Evolutionary conservation across 2,888 invertebrate species (phyloP).

Genomic region (Lithodes maja): DNA sequence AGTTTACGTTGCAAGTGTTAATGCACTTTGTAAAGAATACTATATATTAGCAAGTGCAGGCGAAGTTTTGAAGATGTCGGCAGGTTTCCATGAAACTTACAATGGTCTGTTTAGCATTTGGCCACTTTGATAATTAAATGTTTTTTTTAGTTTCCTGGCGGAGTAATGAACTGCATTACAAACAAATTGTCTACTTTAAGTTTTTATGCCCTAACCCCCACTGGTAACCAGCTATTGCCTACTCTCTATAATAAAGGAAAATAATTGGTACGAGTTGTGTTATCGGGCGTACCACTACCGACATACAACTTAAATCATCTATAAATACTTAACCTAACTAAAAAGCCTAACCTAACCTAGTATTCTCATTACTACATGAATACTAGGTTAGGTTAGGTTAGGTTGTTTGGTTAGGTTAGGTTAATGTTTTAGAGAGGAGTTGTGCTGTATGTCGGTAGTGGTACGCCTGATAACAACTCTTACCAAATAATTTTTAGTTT

Average conservation of each 20-base stretch:
- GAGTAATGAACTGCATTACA: conserved; percentile 13
- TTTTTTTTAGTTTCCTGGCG: conserved; percentile 1
- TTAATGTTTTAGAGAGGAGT: too few species aligned
- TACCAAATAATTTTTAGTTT: not conserved
- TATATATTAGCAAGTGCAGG: conserved; percentile 4
- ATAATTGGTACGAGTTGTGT: not conserved
- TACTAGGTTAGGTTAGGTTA: too few species aligned
- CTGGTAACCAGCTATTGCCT: conserved; percentile 24
- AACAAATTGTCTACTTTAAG: not conserved
- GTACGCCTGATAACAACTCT: too few species aligned
- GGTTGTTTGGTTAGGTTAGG: too few species aligned
- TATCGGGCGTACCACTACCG: too few species aligned
- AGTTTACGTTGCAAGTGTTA: not conserved
- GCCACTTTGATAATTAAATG: not conserved
- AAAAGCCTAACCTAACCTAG: too few species aligned
- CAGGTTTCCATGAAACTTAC: conserved; percentile 47
- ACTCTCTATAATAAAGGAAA: conserved; percentile 19
- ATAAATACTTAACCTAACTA: too few species aligned
- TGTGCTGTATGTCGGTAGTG: too few species aligned
- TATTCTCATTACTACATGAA: too few species aligned
- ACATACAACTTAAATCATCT: too few species aligned
- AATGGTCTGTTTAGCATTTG: conserved; percentile 29
- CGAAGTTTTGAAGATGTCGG: conserved; percentile 13
- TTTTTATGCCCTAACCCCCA: not conserved
- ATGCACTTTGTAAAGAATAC: conserved; percentile 20